Evolutionary conservation across 2,113 vertebrate species (phyloP).

Genomic region (Emydocephalus ijimae): DNA sequence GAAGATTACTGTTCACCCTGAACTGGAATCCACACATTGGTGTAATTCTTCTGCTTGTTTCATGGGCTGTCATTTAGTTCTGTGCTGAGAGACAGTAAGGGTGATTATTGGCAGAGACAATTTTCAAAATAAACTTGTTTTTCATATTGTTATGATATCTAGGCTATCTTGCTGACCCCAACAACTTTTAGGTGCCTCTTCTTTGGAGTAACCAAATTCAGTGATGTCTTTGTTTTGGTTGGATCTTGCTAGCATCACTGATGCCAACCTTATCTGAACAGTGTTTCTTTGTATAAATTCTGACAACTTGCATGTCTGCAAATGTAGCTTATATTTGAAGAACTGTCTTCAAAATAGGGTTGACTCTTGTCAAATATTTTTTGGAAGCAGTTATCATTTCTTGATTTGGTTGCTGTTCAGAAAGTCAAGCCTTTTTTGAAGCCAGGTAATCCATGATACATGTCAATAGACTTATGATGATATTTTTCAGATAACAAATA

Average conservation of each 20-base stretch:
- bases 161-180: neutral
- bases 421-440: neutral
- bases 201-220: neutral
- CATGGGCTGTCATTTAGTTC: neutral
- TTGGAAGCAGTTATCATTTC: neutral
- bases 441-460: neutral
- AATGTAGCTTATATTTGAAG: neutral
- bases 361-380: neutral
- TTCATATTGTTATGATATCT: neutral
- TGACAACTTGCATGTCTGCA: neutral
- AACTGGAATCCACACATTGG: neutral
- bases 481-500: too few species aligned
- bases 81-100: neutral
- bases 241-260: neutral
- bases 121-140: neutral
- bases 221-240: constrained; percentile 13
- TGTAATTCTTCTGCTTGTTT: neutral
- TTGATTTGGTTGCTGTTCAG: neutral
- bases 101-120: neutral
- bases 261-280: constrained; percentile 7
- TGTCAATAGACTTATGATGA: neutral
- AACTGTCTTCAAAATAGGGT: neutral
- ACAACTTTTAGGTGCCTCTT: neutral
- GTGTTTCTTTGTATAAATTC: constrained; percentile 17
- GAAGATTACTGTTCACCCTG: neutral